Conservation (phyloP, 2,888 invertebrate genomes). For the Apoderus coryli region DNA sequence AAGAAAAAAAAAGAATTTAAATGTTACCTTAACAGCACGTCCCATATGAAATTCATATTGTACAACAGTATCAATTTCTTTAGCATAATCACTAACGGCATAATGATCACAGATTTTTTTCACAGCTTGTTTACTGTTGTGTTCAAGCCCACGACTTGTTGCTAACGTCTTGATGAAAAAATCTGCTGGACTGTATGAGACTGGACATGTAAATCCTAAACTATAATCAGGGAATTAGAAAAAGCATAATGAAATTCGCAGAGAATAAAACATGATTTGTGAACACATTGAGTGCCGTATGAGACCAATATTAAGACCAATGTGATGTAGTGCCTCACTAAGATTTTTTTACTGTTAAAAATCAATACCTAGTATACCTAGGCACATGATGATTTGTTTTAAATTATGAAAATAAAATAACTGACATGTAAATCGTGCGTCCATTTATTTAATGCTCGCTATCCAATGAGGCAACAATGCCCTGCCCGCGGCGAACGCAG, state of each 20-base stretch:
- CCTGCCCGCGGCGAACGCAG: too few relatives aligned
- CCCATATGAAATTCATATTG: conserved; percentile 57
- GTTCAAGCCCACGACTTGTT: conserved; percentile 60
- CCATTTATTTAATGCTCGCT: too few relatives aligned
- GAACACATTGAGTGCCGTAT: too few relatives aligned
- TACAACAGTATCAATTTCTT: conserved; percentile 60
- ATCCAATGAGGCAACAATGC: too few relatives aligned
- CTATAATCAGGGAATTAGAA: conserved; percentile 35
- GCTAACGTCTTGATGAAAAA: conserved; percentile 76
- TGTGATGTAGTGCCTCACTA: too few relatives aligned
- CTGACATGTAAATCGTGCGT: too few relatives aligned
- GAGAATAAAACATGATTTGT: not conserved
- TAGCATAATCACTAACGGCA: conserved; percentile 60
- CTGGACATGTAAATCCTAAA: conserved; percentile 60
- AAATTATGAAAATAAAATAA: too few relatives aligned
- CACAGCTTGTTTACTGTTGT: conserved; percentile 51
- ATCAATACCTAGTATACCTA: too few relatives aligned
- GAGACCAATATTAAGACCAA: too few relatives aligned
- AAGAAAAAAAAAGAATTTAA: too few relatives aligned
- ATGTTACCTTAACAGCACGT: conserved; percentile 25
- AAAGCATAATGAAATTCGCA: not conserved
- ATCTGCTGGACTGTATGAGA: conserved; percentile 81
- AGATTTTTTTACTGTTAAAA: too few relatives aligned
- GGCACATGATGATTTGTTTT: too few relatives aligned
- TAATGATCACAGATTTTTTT: conserved; percentile 65